Evolutionary conservation across 1,140 invertebrate genomes (phyloP).

Genomic region (Vanessa tameamea): DNA sequence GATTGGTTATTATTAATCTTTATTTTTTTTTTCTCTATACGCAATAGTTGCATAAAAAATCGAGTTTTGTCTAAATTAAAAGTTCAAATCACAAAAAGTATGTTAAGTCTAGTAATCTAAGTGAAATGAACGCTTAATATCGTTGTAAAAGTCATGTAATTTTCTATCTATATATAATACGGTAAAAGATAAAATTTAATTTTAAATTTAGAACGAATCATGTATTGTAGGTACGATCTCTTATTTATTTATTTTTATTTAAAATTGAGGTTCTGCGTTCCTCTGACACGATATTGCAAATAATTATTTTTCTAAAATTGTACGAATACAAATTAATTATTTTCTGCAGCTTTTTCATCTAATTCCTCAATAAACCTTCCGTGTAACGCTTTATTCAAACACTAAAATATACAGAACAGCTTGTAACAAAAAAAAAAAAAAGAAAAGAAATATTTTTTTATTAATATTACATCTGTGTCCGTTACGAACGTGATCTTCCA

Average conservation of each 20-base stretch:
- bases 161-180: conserved; percentile 9
- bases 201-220: conserved; percentile 16
- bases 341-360: conserved; percentile 15
- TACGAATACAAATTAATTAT: conserved; percentile 17
- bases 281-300: conserved; percentile 9
- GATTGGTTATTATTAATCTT: neutral
- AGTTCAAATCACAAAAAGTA: conserved; percentile 29
- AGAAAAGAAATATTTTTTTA: conserved; percentile 27
- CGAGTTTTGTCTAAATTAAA: neutral
- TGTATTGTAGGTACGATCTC: conserved; percentile 18
- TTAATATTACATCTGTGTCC: conserved; percentile 19
- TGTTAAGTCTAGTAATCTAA: conserved; percentile 22
- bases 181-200: conserved; percentile 8
- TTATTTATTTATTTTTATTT: conserved; percentile 12
- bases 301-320: conserved; percentile 24
- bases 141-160: conserved; percentile 9
- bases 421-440: conserved; percentile 12
- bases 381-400: conserved; percentile 12
- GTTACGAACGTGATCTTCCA: conserved; percentile 14
- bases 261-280: conserved; percentile 7
- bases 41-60: neutral
- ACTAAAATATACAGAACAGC: neutral
- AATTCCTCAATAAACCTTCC: conserved; percentile 17
- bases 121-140: conserved; percentile 12
- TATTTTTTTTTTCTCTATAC: no score